These are phyloP conservation scores for Drosophila nasuta DNA, from an alignment of 1,140 invertebrate species.

Conservation along the genomic window DNA sequence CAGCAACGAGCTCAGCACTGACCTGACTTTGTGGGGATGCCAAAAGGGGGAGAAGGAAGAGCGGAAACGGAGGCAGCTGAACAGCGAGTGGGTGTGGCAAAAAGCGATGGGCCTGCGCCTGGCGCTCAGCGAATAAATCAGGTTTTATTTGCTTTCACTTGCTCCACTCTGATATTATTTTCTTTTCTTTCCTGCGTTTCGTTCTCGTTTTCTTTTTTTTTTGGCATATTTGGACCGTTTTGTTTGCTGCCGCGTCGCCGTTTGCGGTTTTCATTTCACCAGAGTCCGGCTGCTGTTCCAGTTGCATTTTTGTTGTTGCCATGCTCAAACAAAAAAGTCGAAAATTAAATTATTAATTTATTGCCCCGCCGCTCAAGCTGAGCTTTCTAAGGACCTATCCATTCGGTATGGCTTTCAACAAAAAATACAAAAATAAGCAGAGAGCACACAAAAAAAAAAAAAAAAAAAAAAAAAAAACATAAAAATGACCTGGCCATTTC, in stretches of 20 bases:
- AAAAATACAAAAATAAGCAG: slow-evolving; percentile 18
- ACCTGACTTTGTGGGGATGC: slow-evolving; percentile 34
- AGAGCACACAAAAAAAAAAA: slow-evolving; percentile 8
- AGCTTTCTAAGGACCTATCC: slow-evolving; percentile 24
- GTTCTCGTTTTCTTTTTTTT: slow-evolving; percentile 39
- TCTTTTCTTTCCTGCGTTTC: slow-evolving; percentile 41
- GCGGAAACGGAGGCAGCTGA: background rate
- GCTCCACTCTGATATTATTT: slow-evolving; percentile 67
- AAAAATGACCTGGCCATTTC: slow-evolving; percentile 35
- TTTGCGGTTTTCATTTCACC: slow-evolving; percentile 61
- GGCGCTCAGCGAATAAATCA: slow-evolving; percentile 64
- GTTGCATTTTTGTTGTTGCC: slow-evolving; percentile 57
- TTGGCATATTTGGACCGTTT: slow-evolving; percentile 55
- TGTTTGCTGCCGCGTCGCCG: slow-evolving; percentile 69
- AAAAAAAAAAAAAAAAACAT: slow-evolving; percentile 9
- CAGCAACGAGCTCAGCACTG: slow-evolving; percentile 39
- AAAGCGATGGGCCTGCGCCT: slow-evolving; percentile 3
- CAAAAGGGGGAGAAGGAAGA: background rate
- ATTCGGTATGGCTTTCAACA: background rate
- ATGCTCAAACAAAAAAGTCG: slow-evolving; percentile 73
- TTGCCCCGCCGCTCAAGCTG: slow-evolving; percentile 56
- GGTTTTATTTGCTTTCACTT: slow-evolving; percentile 81
- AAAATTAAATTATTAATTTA: slow-evolving; percentile 84
- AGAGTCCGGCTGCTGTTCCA: slow-evolving; percentile 33
- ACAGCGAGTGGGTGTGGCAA: slow-evolving; percentile 37